These are phyloP conservation scores for Nibea albiflora DNA, from an alignment of 2,113 vertebrate genomes.

Conservation along the genomic window DNA sequence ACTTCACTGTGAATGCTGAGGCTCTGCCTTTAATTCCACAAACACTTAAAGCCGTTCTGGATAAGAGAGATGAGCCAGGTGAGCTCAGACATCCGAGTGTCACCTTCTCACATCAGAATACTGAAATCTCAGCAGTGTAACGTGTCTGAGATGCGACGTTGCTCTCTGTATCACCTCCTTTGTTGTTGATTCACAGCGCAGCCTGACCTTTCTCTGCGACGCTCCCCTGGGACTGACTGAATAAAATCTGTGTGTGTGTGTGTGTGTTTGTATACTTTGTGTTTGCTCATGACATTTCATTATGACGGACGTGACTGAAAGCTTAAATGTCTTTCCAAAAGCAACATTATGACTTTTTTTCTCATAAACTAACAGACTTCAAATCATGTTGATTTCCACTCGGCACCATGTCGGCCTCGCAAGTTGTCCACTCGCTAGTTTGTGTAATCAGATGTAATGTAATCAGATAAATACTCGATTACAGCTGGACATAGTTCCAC, in stretches of 20 bases:
- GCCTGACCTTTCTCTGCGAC: constrained; percentile 76
- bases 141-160: background rate
- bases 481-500: too few species aligned
- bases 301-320: background rate
- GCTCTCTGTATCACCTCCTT: constrained; percentile 40
- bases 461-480: too few species aligned
- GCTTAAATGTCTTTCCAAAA: background rate
- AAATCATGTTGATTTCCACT: too few species aligned
- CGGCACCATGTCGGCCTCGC: too few species aligned
- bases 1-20: background rate
- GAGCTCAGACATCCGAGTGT: background rate
- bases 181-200: constrained; percentile 69
- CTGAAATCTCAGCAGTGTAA: background rate
- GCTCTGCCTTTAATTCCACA: background rate
- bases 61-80: background rate
- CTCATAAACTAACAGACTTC: too few species aligned
- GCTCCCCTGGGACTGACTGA: constrained; percentile 60
- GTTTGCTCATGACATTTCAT: constrained; percentile 43
- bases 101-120: background rate
- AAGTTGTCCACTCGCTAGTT: too few species aligned
- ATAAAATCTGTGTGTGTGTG: constrained; percentile 30
- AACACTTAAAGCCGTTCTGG: background rate
- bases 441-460: too few species aligned
- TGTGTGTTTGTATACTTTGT: constrained; percentile 1
- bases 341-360: too few species aligned